These are phyloP conservation scores for Herpetotheres cachinnans DNA, from an alignment of 2,113 vertebrate species.

Conservation along the genomic window DNA sequence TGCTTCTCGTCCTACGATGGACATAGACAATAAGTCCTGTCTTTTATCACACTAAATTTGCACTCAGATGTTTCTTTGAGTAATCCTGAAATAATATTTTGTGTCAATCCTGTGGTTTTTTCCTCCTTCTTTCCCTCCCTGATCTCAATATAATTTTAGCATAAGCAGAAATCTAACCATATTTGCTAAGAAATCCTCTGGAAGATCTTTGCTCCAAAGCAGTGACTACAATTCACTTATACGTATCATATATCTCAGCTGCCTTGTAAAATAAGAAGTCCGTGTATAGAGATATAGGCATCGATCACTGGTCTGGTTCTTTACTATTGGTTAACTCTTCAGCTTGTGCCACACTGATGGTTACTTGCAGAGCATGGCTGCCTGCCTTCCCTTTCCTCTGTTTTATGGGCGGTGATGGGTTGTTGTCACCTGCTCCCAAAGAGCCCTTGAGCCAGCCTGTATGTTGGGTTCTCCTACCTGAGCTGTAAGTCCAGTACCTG, in stretches of 20 bases:
- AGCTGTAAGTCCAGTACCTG: accelerated
- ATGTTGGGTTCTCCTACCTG: background rate
- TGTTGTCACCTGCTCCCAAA: background rate
- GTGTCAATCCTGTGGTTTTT: background rate
- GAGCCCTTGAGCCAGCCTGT: background rate
- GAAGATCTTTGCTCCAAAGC: background rate
- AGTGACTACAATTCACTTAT: background rate
- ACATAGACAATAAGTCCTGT: background rate
- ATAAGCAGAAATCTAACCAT: background rate
- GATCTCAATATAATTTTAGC: background rate
- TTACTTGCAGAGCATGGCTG: background rate
- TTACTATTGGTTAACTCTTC: background rate
- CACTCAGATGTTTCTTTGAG: background rate
- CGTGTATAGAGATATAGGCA: accelerated
- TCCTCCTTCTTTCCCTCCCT: background rate
- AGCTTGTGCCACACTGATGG: background rate
- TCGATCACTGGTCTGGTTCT: background rate
- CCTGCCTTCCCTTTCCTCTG: background rate
- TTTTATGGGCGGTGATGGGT: accelerated
- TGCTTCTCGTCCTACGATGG: background rate
- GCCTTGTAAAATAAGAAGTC: background rate
- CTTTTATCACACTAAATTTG: background rate
- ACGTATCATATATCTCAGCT: background rate
- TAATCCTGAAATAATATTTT: background rate
- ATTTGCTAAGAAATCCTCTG: background rate